A percentile compares a stretch with the other conserved stretches of the same genome.
Conservation (phyloP, 1,140 invertebrate species). For the Telenomus remus region DNA sequence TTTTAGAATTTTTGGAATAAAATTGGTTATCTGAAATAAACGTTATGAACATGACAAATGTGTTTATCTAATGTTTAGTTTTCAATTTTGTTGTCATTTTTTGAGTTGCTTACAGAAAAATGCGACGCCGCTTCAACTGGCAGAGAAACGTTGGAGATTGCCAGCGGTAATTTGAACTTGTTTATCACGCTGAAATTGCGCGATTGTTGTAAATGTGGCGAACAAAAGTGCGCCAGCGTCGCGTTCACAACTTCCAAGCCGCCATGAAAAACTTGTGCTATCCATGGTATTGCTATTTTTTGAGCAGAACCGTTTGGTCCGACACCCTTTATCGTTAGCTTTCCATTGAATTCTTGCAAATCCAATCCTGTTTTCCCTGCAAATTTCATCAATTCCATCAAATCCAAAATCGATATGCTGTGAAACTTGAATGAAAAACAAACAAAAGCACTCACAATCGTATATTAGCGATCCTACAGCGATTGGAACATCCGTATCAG, state of each 20-base stretch:
- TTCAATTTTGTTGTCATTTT: not conserved
- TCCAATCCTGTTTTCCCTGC: conserved; percentile 77
- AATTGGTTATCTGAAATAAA: conserved; percentile 78
- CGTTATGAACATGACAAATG: too few species aligned
- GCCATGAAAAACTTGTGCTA: conserved; percentile 76
- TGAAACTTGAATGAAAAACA: not conserved
- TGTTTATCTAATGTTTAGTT: too few species aligned
- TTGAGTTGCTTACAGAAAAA: conserved; percentile 76
- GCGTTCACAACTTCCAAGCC: conserved; percentile 76
- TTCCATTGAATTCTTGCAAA: conserved; percentile 78
- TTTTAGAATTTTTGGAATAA: conserved; percentile 79
- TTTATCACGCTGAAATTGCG: conserved; percentile 82
- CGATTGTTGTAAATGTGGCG: conserved; percentile 73
- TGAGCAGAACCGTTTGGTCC: conserved; percentile 76
- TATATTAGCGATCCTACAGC: conserved; percentile 84
- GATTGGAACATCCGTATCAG: conserved; percentile 78
- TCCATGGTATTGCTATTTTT: conserved; percentile 79
- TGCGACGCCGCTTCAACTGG: conserved; percentile 77
- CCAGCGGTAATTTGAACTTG: conserved; percentile 82
- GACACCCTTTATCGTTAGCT: conserved; percentile 82
- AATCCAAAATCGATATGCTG: too few species aligned
- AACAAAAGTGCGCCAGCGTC: conserved; percentile 77
- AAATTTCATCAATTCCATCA: conserved; percentile 32
- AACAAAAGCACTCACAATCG: conserved; percentile 80
- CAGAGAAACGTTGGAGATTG: conserved; percentile 83